Conservation (phyloP, 1,140 invertebrate genomes). For the Condylostylus longicornis region DNA sequence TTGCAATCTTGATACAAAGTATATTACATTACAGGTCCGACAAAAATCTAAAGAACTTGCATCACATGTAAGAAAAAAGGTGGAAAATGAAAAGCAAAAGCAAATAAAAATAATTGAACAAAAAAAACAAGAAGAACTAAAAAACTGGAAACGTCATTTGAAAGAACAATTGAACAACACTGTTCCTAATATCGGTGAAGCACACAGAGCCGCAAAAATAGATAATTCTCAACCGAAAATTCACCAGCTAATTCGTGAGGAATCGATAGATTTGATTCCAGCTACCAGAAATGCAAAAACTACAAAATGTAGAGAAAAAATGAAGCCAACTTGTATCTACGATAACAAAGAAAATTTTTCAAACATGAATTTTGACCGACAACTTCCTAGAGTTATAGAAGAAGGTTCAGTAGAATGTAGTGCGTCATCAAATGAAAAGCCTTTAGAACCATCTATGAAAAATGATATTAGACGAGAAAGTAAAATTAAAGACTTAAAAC, state of each 20-base stretch:
- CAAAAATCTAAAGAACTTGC: conserved; percentile 22
- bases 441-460: no score
- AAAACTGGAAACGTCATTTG: conserved; percentile 23
- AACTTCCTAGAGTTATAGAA: conserved; percentile 4
- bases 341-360: not conserved
- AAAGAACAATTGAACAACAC: conserved; percentile 16
- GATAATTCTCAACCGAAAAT: conserved; percentile 15
- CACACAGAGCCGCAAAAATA: conserved; percentile 19
- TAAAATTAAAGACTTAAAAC: no score
- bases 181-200: conserved; percentile 24
- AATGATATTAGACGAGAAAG: no score
- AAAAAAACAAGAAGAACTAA: conserved; percentile 17
- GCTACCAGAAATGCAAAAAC: not conserved
- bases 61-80: conserved; percentile 18
- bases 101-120: conserved; percentile 17
- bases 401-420: no score
- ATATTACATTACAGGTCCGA: conserved; percentile 18
- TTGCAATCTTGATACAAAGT: not conserved
- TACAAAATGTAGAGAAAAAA: not conserved
- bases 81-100: conserved; percentile 16
- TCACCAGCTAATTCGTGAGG: no score
- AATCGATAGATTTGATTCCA: no score
- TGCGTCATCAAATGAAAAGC: no score
- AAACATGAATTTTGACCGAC: not conserved
- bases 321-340: not conserved